Base-by-base conservation (phyloP, 2,113 vertebrate genomes). In the Prionailurus bengalensis region DNA sequence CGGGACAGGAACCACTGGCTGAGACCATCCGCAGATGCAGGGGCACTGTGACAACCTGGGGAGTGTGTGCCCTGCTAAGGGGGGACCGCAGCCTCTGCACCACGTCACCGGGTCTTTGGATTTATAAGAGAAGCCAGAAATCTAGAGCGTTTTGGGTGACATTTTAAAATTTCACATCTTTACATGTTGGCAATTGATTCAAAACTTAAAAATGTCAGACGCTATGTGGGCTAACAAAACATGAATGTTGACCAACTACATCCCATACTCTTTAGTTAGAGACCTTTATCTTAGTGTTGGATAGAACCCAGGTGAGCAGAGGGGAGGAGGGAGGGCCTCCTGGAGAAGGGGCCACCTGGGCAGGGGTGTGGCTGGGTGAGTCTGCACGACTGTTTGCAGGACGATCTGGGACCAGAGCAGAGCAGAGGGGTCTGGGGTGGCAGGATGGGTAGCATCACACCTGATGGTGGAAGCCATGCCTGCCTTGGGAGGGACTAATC, bases 101-200 rank as follows among this genome's bases (percentile, higher is more conserved):
- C 48, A 0, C 27, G n/a, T 83, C 48, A 17, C 55, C 63, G n/a
- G 83, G 68, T 36, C 83, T 92, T 87, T 61, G 55, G 86, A 66
- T 93, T 89, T 83, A 42, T 39, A 45, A 88, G 94, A 97, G 66
- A 95, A 85, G n/a, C 70, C 93, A 87, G 71, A 92, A 94, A 81
- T 90, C 48, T 81, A 81, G 68, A 88, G 61, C 33, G 63, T 73
- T 87, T 93, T 76, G 5, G 80, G 76, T 96, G 94, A 95, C 93
- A 96, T 98, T 97, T 97, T 91, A 71, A 88, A 92, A 68, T 96
- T 98, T 97, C 91, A 93, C 95, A 94, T 98, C 91, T 98, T 97
- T 97, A 61, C 96, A 70, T 82, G 96, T 89, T 98, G 97, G 97
- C 91, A 93, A 91, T 97, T 96, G 97, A 95, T 94, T 97, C 73